Percentiles rank a stretch among this genome's conserved stretches.
Conservation (phyloP, 2,888 invertebrate genomes). For the Omphaloscelis lunosa region DNA sequence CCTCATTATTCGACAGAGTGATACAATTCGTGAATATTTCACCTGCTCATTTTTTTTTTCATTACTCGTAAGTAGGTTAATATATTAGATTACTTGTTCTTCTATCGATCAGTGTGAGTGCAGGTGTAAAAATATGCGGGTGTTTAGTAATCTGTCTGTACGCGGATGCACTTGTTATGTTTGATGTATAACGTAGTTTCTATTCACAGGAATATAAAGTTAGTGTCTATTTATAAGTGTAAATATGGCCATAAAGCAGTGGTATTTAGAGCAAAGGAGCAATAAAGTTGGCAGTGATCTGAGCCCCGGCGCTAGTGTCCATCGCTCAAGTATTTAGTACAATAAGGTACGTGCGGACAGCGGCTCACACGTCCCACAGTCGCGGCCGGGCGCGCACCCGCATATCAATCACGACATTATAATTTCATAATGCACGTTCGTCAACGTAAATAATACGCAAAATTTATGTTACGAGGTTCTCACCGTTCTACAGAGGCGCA, state of each 20-base stretch:
- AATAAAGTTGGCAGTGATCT: constrained; percentile 59
- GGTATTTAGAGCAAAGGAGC: constrained; percentile 57
- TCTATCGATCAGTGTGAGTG: constrained; percentile 63
- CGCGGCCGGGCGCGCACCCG: constrained; percentile 74
- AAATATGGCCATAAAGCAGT: constrained; percentile 56
- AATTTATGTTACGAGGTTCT: constrained; percentile 91
- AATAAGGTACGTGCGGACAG: constrained; percentile 64
- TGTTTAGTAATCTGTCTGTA: constrained; percentile 60
- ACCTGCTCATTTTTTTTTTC: constrained; percentile 53
- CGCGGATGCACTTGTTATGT: constrained; percentile 53
- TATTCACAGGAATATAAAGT: constrained; percentile 45
- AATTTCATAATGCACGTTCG: constrained; percentile 90
- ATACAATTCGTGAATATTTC: constrained; percentile 62
- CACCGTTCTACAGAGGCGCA: constrained; percentile 84
- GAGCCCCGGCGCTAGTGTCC: constrained; percentile 61
- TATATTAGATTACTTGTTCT: constrained; percentile 65
- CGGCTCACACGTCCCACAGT: constrained; percentile 80
- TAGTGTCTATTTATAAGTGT: constrained; percentile 37
- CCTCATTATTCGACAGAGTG: constrained; percentile 60
- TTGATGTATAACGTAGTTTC: constrained; percentile 55
- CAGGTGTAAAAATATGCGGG: constrained; percentile 64
- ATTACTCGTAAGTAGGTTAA: constrained; percentile 62
- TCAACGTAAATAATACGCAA: constrained; percentile 90
- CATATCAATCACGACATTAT: constrained; percentile 88
- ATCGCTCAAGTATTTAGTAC: constrained; percentile 70